Base-by-base conservation (phyloP, 1,140 invertebrate species). In the Drosophila saltans region DNA sequence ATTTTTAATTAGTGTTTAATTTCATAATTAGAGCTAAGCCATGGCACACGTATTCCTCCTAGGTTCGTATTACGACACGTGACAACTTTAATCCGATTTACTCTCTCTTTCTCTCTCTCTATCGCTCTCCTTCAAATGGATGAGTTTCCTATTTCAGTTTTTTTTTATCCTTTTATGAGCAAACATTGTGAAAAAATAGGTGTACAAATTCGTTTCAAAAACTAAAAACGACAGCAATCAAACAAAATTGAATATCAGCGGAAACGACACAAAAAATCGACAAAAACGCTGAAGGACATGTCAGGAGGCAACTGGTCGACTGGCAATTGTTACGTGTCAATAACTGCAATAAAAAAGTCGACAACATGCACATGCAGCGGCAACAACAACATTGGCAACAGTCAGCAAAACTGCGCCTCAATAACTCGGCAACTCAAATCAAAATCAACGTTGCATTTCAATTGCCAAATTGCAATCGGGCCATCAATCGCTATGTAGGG, bases 191-290 rank as follows among this genome's bases (percentile, higher is more conserved):
- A 77, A 80, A 70, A 73, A 89, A 89, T 52, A 52, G 45, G 73
- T 83, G 72, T 56, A 89, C 83, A 88, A 88, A 89, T 84, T 82
- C 45, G 80, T 81, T 75, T 78, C 45, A 52, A 52, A 52, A 89
- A 74, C 84, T 78, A 84, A 89, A 80, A 89, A 80, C 84, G 81
- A 83, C 84, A 84, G 78, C 78, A 89, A 89, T 88, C 84, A 88
- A 89, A 89, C 84, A 72, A 84, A 88, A 88, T 88, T 88, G 84
- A 88, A 88, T 89, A 88, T 89, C 78, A 80, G 70, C 84, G 77
- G 83, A 83, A 88, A 70, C 62, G 73, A 48, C 68, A 80, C 52
- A 52, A 73, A 77, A 85, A 79, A 79, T 67, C 62, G 69, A 78
- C 71, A 83, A 66, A 43, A 77, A 33, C 41, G 33, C 41, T 58